A percentile compares a stretch with the other conserved stretches of the same genome.
Evolutionary conservation across 2,888 invertebrate genomes (phyloP).

Genomic region (Bruchidius siliquastri): DNA sequence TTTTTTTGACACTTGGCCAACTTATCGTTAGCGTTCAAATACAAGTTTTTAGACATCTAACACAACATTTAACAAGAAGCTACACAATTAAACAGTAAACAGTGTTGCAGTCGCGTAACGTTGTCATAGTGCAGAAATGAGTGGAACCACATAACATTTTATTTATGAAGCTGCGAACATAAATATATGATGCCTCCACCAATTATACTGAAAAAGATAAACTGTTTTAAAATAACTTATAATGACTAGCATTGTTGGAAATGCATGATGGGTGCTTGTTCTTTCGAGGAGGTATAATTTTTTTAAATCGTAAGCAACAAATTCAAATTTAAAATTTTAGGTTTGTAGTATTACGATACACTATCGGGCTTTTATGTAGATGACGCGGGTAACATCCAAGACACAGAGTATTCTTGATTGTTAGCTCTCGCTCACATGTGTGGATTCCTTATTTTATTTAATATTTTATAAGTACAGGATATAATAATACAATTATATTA

Average conservation of each 20-base stretch:
- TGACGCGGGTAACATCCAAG: too few relatives aligned
- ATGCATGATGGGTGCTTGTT: neutral
- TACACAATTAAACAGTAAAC: neutral
- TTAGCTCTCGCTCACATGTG: too few relatives aligned
- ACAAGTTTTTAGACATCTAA: neutral
- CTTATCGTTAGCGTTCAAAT: neutral
- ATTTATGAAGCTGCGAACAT: slow-evolving; percentile 32
- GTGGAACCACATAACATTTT: neutral
- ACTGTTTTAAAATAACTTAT: slow-evolving; percentile 25
- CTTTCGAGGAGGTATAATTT: too few relatives aligned
- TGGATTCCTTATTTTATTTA: too few relatives aligned
- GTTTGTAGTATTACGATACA: too few relatives aligned
- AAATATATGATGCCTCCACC: slow-evolving; percentile 40
- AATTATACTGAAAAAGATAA: slow-evolving; percentile 45
- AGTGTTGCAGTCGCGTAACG: neutral
- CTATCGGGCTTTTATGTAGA: too few relatives aligned
- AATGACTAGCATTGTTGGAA: slow-evolving; percentile 1
- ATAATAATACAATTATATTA: too few relatives aligned
- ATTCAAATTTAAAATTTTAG: too few relatives aligned
- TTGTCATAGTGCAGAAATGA: neutral
- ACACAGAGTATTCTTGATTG: too few relatives aligned
- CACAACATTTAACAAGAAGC: neutral
- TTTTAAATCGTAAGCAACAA: too few relatives aligned
- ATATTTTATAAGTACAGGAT: too few relatives aligned
- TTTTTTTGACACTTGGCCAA: neutral